Percentiles rank a stretch among this genome's conserved stretches.
phyloP scores from a whole-genome alignment of 2,888 invertebrate species.

The Euproctis similis region DNA sequence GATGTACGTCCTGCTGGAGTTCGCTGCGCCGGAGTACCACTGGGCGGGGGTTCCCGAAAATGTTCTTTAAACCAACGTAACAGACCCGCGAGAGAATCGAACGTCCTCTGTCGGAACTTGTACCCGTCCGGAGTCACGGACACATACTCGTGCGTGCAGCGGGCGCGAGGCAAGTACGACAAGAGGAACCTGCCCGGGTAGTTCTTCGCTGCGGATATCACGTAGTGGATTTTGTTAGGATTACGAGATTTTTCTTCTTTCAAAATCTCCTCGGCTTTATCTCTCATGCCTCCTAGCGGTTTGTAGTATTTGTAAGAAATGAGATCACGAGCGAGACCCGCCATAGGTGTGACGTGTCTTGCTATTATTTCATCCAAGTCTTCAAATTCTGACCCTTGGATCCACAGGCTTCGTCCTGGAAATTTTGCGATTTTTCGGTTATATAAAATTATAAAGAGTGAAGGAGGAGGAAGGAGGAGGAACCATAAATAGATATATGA shows the following conservation, averaged over 20 bases:
- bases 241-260: conserved; percentile 93
- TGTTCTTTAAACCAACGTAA: conserved; percentile 99
- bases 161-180: conserved; percentile 91
- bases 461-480: too few relatives aligned
- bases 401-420: conserved; percentile 82
- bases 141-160: conserved; percentile 93
- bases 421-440: too few relatives aligned
- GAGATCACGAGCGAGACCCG: conserved; percentile 92
- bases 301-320: conserved; percentile 93
- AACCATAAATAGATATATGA: neutral
- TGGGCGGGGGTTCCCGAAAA: conserved; percentile 92
- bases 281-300: conserved; percentile 85
- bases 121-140: conserved; percentile 95
- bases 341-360: conserved; percentile 97
- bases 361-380: conserved; percentile 99
- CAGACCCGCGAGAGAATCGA: conserved; percentile 84
- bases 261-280: conserved; percentile 90
- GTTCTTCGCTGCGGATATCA: conserved; percentile 88
- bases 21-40: conserved; percentile 81
- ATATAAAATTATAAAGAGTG: too few relatives aligned
- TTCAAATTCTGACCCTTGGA: conserved; percentile 95
- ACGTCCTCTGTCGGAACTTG: conserved; percentile 90
- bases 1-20: conserved; percentile 78
- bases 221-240: conserved; percentile 91
- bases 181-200: conserved; percentile 95